Conservation (phyloP, 2,888 invertebrate genomes). For the Nephrocerus scutellatus region DNA sequence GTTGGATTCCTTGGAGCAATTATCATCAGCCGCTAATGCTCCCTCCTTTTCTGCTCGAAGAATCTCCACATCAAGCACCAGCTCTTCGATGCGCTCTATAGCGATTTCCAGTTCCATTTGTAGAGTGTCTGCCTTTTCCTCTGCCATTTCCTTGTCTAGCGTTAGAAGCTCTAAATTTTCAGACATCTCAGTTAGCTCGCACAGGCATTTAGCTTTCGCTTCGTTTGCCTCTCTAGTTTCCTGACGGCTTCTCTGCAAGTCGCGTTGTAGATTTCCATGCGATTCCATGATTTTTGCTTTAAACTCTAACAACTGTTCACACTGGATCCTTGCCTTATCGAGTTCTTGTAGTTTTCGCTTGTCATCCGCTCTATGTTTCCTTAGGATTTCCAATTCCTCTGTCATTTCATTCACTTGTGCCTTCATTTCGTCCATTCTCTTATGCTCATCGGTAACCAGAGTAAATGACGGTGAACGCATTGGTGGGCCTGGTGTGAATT, state of each 20-base stretch:
- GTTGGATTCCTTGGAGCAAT: conserved; percentile 68
- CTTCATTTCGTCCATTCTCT: conserved; percentile 60
- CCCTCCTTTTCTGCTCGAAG: conserved; percentile 69
- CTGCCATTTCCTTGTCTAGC: conserved; percentile 98
- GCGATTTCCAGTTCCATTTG: conserved; percentile 82
- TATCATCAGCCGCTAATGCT: conserved; percentile 36
- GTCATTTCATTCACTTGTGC: conserved; percentile 72
- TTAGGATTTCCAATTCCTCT: conserved; percentile 87
- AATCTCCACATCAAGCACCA: conserved; percentile 78
- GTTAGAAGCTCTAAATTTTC: conserved; percentile 96
- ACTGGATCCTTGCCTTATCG: conserved; percentile 79
- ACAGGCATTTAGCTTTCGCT: conserved; percentile 73
- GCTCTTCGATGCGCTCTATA: conserved; percentile 84
- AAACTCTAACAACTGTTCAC: conserved; percentile 89
- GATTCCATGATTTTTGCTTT: conserved; percentile 90
- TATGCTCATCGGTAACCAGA: too few species aligned
- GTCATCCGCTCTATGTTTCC: conserved; percentile 79
- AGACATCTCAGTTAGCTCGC: conserved; percentile 85
- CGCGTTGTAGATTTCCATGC: conserved; percentile 75
- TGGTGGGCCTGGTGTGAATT: conserved; percentile 78
- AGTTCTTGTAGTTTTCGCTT: conserved; percentile 82
- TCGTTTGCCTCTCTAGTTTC: conserved; percentile 83
- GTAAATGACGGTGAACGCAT: conserved; percentile 56
- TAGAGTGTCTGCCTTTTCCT: conserved; percentile 77
- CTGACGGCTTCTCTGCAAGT: conserved; percentile 75